These are phyloP conservation scores for Trididemnum nubilum DNA, from an alignment of 23 tunicate genomes.

Conservation along the genomic window DNA sequence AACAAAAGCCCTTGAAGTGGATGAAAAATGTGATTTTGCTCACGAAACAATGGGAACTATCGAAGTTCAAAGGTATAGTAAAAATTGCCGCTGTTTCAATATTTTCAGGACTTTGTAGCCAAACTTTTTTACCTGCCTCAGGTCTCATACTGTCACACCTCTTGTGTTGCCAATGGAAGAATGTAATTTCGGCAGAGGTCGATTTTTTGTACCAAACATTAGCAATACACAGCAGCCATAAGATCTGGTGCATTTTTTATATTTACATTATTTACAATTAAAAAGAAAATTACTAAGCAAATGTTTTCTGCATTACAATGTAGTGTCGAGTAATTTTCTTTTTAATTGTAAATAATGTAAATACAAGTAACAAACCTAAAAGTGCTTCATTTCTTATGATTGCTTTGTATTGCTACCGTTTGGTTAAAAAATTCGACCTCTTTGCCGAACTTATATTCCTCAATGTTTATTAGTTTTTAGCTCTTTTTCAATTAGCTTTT, in stretches of 20 bases:
- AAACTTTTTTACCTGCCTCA: neutral
- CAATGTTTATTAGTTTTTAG: too few species aligned
- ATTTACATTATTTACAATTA: neutral
- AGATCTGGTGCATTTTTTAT: neutral
- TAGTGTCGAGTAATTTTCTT: too few species aligned
- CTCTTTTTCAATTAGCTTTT: too few species aligned
- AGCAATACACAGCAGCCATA: neutral
- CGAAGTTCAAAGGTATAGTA: slow-evolving; percentile 88
- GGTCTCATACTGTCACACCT: neutral
- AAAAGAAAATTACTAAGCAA: neutral
- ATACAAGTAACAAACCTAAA: too few species aligned
- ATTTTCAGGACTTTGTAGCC: neutral
- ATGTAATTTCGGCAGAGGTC: neutral
- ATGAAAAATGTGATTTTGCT: slow-evolving; percentile 86
- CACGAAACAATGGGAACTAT: slow-evolving; percentile 94
- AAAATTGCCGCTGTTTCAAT: too few species aligned
- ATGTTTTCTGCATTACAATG: neutral
- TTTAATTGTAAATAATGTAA: too few species aligned
- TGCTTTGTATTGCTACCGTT: too few species aligned
- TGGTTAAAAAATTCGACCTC: too few species aligned
- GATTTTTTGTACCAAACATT: neutral
- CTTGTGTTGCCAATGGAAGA: neutral
- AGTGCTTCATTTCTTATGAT: too few species aligned
- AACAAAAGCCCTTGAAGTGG: slow-evolving; percentile 70
- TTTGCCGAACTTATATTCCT: too few species aligned